phyloP scores from a whole-genome alignment of 1,140 invertebrate species.

The Drepana arcuata region DNA sequence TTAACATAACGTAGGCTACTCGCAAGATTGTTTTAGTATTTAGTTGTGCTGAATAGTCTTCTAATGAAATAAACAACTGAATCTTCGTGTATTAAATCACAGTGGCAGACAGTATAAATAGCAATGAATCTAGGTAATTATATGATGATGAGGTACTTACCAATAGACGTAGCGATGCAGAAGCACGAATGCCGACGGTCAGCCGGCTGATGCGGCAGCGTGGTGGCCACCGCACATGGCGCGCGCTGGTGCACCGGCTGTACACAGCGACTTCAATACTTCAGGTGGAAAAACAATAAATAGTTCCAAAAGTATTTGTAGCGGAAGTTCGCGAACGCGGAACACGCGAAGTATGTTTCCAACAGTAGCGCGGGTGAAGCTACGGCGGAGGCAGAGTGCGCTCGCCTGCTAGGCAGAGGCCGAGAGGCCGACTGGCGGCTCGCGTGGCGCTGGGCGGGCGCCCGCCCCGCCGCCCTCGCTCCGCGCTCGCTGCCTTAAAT shows the following conservation, averaged over 20 bases:
- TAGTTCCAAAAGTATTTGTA: too few relatives aligned
- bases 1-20: too few relatives aligned
- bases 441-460: constrained; percentile 39
- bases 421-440: constrained; percentile 33
- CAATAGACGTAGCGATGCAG: constrained; percentile 29
- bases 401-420: constrained; percentile 7
- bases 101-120: constrained; percentile 20
- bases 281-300: constrained; percentile 5
- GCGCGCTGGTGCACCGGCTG: constrained; percentile 11
- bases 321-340: constrained; percentile 9
- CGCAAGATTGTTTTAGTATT: too few relatives aligned
- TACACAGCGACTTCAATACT: constrained; percentile 13
- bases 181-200: constrained; percentile 23
- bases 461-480: constrained; percentile 30
- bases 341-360: constrained; percentile 28
- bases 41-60: too few relatives aligned
- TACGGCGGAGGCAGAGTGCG: constrained; percentile 4
- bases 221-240: constrained; percentile 43
- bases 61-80: neutral
- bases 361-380: constrained; percentile 7
- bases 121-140: neutral
- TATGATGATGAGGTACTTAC: constrained; percentile 29
- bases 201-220: constrained; percentile 41
- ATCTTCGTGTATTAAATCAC: constrained; percentile 1
- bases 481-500: constrained; percentile 44